Base-by-base conservation (phyloP, 2,888 invertebrate species). In the Mesorhabditis spiculigera region DNA sequence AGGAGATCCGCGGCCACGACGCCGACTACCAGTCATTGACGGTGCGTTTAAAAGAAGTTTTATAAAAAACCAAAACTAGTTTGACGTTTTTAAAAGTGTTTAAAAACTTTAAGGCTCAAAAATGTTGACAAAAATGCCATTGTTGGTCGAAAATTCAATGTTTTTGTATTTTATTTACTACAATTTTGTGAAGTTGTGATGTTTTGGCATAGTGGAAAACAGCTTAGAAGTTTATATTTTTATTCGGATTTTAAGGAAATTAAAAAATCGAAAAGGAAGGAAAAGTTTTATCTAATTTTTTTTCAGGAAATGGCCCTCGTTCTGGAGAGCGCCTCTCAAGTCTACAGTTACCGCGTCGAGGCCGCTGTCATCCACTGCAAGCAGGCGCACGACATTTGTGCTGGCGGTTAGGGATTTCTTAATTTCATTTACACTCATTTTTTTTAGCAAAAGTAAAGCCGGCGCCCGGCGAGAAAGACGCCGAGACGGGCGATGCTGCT, bases 361-460 rank as follows among this genome's bases (percentile, higher is more conserved):
- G n/a, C 58, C 10, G n/a, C 58, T 3, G n/a, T 50, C 10, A 50
- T 50, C 10, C 58, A 50, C n/a, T 50, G 58, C 58, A 50, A 50
- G 58, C 10, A 50, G 58, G n/a, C 58, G n/a, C 58, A 50, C 58
- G 58, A 50, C n/a, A 50, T 50, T 50, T 50, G 58, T 50, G 58
- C n/a, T 3, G 58, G 58, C 8, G 58, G 58, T 50, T 1, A 50
- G n/a, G 8, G 8, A 13, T 50, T 50, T 50, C 8, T 50, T 50
- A n/a, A n/a, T n/a, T 10, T 13, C 58, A 13, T 50, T n/a, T 50
- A 13, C n/a, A 3, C 8, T 50, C 8, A 13, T 10, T n/a, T 13
- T n/a, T n/a, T 50, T 50, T 50, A 50, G 58, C 58, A 13, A 50
- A 50, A n/a, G n/a, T n/a, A 10, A 50, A 50, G n/a, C 10, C 58